Conservation (phyloP, 2,888 invertebrate species). For the Sipha maydis region DNA sequence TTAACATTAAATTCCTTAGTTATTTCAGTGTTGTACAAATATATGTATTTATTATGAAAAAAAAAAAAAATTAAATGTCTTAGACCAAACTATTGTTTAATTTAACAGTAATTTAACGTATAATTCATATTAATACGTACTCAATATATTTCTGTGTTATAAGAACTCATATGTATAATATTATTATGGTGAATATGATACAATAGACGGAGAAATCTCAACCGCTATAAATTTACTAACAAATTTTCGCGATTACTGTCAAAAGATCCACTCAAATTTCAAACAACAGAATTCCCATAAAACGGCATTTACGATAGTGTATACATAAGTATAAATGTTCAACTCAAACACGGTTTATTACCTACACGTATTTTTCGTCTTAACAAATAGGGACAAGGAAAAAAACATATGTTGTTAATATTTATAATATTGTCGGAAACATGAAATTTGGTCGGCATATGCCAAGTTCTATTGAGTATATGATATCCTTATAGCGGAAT, state of each 20-base stretch:
- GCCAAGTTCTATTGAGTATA: not conserved
- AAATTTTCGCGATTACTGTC: conserved; percentile 36
- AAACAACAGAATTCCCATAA: conserved; percentile 33
- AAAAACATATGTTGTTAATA: conserved; percentile 17
- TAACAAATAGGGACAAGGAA: not conserved
- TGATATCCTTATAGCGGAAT: too few relatives aligned
- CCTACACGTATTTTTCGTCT: conserved; percentile 1
- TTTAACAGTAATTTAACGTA: too few relatives aligned
- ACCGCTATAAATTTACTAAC: conserved; percentile 32
- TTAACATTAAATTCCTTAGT: not conserved
- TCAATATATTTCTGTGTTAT: not conserved
- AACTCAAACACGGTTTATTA: conserved; percentile 29
- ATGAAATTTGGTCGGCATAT: not conserved
- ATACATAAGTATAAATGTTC: not conserved
- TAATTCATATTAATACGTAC: conserved; percentile 2
- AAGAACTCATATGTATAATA: not conserved
- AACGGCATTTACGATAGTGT: conserved; percentile 14
- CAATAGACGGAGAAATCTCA: not conserved
- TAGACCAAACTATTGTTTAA: not conserved
- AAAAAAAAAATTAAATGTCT: not conserved
- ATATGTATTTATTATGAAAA: not conserved
- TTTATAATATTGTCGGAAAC: not conserved
- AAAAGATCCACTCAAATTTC: conserved; percentile 36
- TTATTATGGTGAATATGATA: not conserved
- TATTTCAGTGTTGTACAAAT: not conserved